Conservation (phyloP, 2,113 vertebrate genomes). For the Eurypyga helias region DNA sequence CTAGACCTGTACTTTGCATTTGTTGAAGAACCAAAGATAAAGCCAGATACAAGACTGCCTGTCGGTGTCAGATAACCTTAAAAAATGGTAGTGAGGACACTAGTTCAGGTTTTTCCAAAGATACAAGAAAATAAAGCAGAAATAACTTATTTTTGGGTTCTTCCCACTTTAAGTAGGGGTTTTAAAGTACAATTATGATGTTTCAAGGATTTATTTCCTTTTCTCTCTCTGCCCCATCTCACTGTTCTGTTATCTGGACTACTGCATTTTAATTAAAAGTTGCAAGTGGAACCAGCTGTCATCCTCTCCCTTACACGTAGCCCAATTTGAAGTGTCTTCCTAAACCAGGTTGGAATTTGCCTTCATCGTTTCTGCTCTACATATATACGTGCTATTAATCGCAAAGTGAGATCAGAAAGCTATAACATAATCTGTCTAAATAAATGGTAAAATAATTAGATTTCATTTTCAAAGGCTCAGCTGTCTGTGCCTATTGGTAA, state of each 20-base stretch:
- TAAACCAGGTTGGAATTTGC: not conserved
- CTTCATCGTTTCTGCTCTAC: not conserved
- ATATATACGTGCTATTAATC: not conserved
- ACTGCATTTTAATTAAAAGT: slow-evolving; percentile 21
- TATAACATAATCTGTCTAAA: not conserved
- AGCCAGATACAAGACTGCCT: not conserved
- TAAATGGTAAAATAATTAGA: slow-evolving; percentile 35
- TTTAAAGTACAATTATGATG: not conserved
- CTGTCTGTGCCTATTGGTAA: not conserved
- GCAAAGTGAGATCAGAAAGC: not conserved
- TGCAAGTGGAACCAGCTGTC: not conserved
- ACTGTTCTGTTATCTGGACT: not conserved
- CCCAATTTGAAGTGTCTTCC: not conserved
- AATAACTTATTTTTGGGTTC: not conserved
- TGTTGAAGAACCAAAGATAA: not conserved
- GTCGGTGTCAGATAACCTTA: not conserved
- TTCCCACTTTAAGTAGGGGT: not conserved
- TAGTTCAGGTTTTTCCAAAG: not conserved
- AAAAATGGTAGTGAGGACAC: not conserved
- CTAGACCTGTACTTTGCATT: not conserved
- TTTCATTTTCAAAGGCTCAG: slow-evolving; percentile 4
- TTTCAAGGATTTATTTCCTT: slow-evolving; percentile 3
- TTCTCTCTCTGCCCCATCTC: not conserved
- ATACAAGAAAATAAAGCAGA: not conserved
- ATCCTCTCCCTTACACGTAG: not conserved